Evolutionary conservation across 2,797 vertebrate genomes (phyloP), one percentile per base, ranked within the genome.

Genomic region (Petrocephalus sullivani): DNA sequence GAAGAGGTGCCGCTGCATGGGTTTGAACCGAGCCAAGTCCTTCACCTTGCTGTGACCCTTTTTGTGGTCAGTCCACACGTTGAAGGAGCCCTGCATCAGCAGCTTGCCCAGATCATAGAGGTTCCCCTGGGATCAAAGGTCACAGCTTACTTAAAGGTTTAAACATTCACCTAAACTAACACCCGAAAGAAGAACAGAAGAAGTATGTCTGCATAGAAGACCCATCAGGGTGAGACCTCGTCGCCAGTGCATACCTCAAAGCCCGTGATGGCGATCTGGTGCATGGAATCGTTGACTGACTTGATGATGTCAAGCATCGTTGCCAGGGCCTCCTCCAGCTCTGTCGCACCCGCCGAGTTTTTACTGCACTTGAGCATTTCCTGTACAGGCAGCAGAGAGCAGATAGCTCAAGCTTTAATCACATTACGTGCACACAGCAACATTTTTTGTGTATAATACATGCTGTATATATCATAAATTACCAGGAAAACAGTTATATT

Each of bases 1-100:
- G 90, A 99, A 99, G 78, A 99, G 95, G 88, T 99, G 98, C 51
- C 98, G 96, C 92, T 98, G 98, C 97, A 98, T 99, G 0, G 98
- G 97, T 91, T 99, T 99, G 90, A 99, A 99, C 75, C 98, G 94
- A 0, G 98, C 97, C 93, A 99, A 92, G 91, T 99, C 98, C 94
- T 98, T 99, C 89, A 99, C 97, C 94, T 98, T 98, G 92, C 96
- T 97, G 92, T 99, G 97, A 9, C 97, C 98, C 90, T 95, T 98
- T 92, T 98, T 99, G 94, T 98, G 97, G 89, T 98, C 96, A 0
- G 97, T 98, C 98, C 98, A 99, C 71, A 99, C 96, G 0, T 95
- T 98, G 91, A 99, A 99, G 5, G 97, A 97, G 19, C 96, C 97
- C 82, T 97, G 97, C 96, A 98, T 97, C 89, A 98, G 93, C 88